phyloP scores from a whole-genome alignment of 2,888 invertebrate species.

The Acrobeloides nanus region DNA sequence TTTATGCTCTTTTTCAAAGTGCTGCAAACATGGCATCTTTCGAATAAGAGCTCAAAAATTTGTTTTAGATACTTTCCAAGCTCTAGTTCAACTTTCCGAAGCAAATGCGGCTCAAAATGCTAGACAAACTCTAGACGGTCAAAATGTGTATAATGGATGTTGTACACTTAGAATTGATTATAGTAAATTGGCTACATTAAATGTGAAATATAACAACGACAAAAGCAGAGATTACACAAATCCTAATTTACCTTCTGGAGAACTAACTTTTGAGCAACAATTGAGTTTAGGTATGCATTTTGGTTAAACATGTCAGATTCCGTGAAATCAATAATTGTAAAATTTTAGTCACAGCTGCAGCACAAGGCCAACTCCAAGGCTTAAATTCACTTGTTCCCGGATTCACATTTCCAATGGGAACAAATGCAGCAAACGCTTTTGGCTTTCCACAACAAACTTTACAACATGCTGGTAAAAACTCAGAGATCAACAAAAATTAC shows the following conservation, averaged over 20 bases:
- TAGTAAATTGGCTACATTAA: conserved; percentile 92
- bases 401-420: conserved; percentile 19
- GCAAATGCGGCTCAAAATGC: conserved; percentile 92
- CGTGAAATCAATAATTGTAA: neutral
- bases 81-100: conserved; percentile 95
- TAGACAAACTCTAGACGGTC: conserved; percentile 91
- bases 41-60: conserved; percentile 1
- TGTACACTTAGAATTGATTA: conserved; percentile 98
- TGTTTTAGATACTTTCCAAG: conserved; percentile 83
- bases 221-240: conserved; percentile 98
- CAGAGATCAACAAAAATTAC: neutral
- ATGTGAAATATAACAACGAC: conserved; percentile 99
- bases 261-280: conserved; percentile 57
- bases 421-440: conserved; percentile 4
- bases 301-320: neutral
- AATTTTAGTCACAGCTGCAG: conserved; percentile 17
- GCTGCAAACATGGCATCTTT: too few species aligned
- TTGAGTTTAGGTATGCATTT: conserved; percentile 24
- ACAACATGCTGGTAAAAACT: conserved; percentile 4
- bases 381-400: conserved; percentile 10
- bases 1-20: too few species aligned
- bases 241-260: conserved; percentile 90
- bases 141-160: conserved; percentile 82
- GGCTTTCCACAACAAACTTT: conserved; percentile 14
- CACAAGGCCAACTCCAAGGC: conserved; percentile 14